Evolutionary conservation across 1,140 invertebrate genomes (phyloP), one percentile per base, ranked within the genome.

Genomic region (Apis laboriosa): DNA sequence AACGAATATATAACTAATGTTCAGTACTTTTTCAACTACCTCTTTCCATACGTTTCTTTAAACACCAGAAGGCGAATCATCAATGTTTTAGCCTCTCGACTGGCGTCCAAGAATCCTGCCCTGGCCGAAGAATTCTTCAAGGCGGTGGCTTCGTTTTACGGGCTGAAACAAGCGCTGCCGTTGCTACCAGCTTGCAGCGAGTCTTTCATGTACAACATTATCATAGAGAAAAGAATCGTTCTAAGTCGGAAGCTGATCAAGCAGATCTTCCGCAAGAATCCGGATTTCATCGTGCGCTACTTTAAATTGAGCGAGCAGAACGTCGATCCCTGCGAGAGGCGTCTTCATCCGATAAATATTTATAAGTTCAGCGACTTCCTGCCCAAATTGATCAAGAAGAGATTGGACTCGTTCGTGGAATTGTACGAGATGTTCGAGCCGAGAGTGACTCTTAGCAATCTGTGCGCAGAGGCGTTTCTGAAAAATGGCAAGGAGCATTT

Each of bases 221-320:
- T 92, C 12, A 24, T 86, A 0, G 7, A 83, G 12, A 72, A 76
- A 0, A 84, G 63, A 66, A 81, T 92, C 19, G 63, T 84, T 3
- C 24, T 92, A 0, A 83, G 85, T 0, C 15, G 49, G 0, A 81
- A 81, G 15, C 55, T 87, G 3, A 12, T 91, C 0, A 51, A 85
- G 4, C 84, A 75, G 19, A 64, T 93, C 2, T 92, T 86, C 64
- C 55, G 73, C 0, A 90, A 56, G 28, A 89, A 90, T 77, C 92
- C 92, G 0, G 43, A 91, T 34, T n/a, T 92, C 1, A 70, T 90
- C 0, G 90, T 93, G 9, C 79, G 85, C 2, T 93, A 92, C 80
- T 60, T 93, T 8, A 91, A 86, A 60, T 51, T 92, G 11, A 79
- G 75, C 1, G 78, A 74, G 5, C 58, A 60, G 0, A 58, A 1